Conservation (phyloP, 2,797 vertebrate species). For the Danio kyathit region DNA sequence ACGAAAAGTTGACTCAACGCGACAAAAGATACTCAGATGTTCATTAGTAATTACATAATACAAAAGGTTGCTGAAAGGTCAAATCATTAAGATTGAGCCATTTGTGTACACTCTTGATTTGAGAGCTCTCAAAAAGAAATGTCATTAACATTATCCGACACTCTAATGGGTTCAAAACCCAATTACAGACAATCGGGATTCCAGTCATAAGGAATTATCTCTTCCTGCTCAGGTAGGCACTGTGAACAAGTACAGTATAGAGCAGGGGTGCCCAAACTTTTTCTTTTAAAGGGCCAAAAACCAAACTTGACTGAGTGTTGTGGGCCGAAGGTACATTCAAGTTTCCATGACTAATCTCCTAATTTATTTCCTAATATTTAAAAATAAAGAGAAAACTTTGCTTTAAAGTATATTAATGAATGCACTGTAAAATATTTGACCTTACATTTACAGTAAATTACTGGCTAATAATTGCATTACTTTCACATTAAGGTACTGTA, state of each 20-base stretch:
- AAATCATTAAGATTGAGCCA: constrained; percentile 26
- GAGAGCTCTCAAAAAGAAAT: constrained; percentile 44
- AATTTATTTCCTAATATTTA: too few relatives aligned
- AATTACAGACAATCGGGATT: constrained; percentile 43
- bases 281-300: too few relatives aligned
- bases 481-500: too few relatives aligned
- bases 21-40: constrained; percentile 18
- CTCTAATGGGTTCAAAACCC: constrained; percentile 33
- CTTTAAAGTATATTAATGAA: too few relatives aligned
- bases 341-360: too few relatives aligned
- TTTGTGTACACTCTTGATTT: constrained; percentile 40
- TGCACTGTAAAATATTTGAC: too few relatives aligned
- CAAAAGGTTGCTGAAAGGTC: constrained; percentile 55
- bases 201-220: constrained; percentile 46
- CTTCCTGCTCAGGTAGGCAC: constrained; percentile 13
- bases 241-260: neutral
- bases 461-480: too few relatives aligned
- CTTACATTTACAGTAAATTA: too few relatives aligned
- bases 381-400: too few relatives aligned
- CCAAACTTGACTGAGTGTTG: too few relatives aligned
- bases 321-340: too few relatives aligned
- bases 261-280: too few relatives aligned
- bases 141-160: constrained; percentile 43
- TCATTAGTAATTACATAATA: constrained; percentile 50
- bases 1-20: neutral